Conservation (phyloP, 1,140 invertebrate genomes). For the Drosophila guanche region DNA sequence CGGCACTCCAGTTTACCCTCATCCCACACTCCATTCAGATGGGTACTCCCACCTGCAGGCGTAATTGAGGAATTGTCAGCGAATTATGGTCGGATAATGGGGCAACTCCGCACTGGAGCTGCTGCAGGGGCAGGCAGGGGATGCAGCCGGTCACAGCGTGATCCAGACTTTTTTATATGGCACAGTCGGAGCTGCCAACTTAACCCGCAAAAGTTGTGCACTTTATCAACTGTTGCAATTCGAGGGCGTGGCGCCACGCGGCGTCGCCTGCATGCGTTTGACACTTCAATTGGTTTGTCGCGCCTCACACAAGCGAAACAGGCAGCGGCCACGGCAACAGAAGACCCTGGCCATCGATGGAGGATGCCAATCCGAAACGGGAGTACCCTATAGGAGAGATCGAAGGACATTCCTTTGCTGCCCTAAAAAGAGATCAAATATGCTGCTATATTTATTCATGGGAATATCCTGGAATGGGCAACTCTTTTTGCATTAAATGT, state of each 20-base stretch:
- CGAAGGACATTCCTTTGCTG: no score
- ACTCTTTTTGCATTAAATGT: no score
- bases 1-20: no score
- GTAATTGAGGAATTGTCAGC: slow-evolving; percentile 76
- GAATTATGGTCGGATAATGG: slow-evolving; percentile 74
- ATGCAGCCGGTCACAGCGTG: slow-evolving; percentile 21
- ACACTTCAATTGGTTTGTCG: slow-evolving; percentile 81
- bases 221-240: slow-evolving; percentile 76
- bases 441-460: no score
- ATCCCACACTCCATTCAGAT: background rate
- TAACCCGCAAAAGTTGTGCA: slow-evolving; percentile 64
- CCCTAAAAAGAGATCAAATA: no score
- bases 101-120: background rate
- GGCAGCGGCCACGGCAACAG: slow-evolving; percentile 13
- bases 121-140: slow-evolving; percentile 14
- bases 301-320: slow-evolving; percentile 30
- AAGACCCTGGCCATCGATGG: background rate
- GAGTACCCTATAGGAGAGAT: no score
- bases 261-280: slow-evolving; percentile 64
- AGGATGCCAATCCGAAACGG: background rate
- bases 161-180: slow-evolving; percentile 43
- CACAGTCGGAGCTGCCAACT: slow-evolving; percentile 21
- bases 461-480: no score
- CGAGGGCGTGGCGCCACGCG: slow-evolving; percentile 70
- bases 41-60: slow-evolving; percentile 23